These are phyloP conservation scores for Anoplius nigerrimus DNA, from an alignment of 2,888 invertebrate genomes.

Conservation along the genomic window DNA sequence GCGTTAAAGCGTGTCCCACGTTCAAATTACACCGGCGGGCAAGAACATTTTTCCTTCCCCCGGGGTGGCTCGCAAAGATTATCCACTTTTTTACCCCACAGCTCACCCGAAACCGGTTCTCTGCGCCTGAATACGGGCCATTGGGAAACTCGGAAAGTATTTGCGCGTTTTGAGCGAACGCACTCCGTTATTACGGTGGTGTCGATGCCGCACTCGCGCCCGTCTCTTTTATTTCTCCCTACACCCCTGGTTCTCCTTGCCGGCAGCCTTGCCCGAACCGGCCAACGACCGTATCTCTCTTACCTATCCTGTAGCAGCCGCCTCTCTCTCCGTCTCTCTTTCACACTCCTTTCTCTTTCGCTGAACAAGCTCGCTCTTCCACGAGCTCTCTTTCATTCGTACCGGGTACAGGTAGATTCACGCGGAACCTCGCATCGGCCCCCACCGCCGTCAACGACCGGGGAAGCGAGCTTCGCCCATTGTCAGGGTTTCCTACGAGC, in stretches of 20 bases:
- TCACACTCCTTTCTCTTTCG: slow-evolving; percentile 55
- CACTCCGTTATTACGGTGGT: slow-evolving; percentile 50
- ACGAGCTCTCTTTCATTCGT: slow-evolving; percentile 45
- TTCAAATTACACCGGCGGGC: too few relatives aligned
- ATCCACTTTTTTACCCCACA: too few relatives aligned
- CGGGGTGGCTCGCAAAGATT: too few relatives aligned
- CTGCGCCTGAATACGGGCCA: slow-evolving; percentile 14
- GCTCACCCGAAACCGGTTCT: slow-evolving; percentile 35
- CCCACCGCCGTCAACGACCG: too few relatives aligned
- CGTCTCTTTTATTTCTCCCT: slow-evolving; percentile 51
- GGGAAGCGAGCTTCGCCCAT: too few relatives aligned
- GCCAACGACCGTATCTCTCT: slow-evolving; percentile 62
- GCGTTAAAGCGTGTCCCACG: too few relatives aligned
- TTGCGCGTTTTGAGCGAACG: slow-evolving; percentile 36
- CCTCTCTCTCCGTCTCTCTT: slow-evolving; percentile 24
- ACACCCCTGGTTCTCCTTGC: slow-evolving; percentile 64
- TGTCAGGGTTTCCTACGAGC: too few relatives aligned
- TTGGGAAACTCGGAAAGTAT: slow-evolving; percentile 30
- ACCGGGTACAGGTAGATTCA: slow-evolving; percentile 47
- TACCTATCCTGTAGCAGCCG: slow-evolving; percentile 43
- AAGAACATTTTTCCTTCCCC: too few relatives aligned
- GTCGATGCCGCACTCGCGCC: slow-evolving; percentile 43
- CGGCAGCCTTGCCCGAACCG: slow-evolving; percentile 64
- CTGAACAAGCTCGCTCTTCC: slow-evolving; percentile 48
- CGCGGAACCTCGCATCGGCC: slow-evolving; percentile 43